Conservation (phyloP, 2,797 vertebrate genomes). For the Dicrostonyx torquatus region DNA sequence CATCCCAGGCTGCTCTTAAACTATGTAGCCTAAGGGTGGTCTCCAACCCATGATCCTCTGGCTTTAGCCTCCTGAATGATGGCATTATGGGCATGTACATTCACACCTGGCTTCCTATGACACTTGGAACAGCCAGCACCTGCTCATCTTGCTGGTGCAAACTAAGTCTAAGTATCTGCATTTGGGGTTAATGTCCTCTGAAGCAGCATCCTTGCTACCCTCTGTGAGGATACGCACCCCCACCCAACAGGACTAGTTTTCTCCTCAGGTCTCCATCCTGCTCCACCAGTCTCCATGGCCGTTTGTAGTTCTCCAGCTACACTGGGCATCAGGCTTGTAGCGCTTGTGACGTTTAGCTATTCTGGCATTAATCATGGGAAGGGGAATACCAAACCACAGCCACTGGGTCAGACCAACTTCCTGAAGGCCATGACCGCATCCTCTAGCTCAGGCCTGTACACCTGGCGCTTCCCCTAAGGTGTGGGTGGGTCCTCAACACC, state of each 20-base stretch:
- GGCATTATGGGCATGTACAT: neutral
- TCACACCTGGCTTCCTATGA: neutral
- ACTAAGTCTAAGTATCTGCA: neutral
- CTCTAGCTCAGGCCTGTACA: neutral
- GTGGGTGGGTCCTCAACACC: neutral
- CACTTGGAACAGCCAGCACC: neutral
- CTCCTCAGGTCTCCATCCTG: neutral
- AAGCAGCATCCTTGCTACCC: neutral
- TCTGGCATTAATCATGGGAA: neutral
- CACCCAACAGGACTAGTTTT: neutral
- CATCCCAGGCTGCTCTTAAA: neutral
- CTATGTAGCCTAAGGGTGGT: neutral
- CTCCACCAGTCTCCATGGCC: accelerated
- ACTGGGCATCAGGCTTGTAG: neutral
- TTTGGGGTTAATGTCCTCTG: neutral
- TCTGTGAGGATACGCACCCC: too few relatives aligned
- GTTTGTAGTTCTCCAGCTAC: neutral
- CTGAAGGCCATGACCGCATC: neutral
- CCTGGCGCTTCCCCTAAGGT: neutral
- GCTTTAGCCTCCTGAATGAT: neutral
- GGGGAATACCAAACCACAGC: neutral
- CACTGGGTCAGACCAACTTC: neutral
- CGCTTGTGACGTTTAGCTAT: neutral
- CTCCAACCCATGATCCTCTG: neutral
- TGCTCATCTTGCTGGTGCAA: accelerated